Evolutionary conservation across 2,113 vertebrate species (phyloP).

Genomic region (Ploceus nigricollis): DNA sequence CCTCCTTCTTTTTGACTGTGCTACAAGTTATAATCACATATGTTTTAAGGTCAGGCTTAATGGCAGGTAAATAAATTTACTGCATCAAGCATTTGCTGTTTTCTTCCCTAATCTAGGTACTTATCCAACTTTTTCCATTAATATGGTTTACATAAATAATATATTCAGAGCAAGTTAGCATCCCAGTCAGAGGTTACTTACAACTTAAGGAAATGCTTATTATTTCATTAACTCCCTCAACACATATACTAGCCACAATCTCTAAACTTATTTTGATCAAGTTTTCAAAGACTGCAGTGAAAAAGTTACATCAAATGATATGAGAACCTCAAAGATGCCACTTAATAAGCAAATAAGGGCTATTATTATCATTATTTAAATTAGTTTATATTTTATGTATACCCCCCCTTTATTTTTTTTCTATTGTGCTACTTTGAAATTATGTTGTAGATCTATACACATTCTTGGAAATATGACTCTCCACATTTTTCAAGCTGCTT

Average conservation of each 20-base stretch:
- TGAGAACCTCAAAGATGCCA: neutral
- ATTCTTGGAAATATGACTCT: neutral
- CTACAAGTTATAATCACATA: neutral
- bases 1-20: neutral
- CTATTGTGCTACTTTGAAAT: neutral
- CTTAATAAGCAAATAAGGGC: neutral
- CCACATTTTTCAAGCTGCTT: neutral
- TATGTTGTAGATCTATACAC: neutral
- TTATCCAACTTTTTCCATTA: neutral
- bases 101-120: neutral
- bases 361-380: neutral
- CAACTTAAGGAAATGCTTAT: neutral
- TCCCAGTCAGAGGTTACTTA: neutral
- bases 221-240: neutral
- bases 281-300: neutral
- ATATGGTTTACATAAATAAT: neutral
- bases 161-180: neutral
- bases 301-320: neutral
- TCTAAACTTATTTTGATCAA: neutral
- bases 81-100: neutral
- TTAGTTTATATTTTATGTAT: neutral
- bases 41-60: neutral
- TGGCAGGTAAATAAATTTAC: neutral
- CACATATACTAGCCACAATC: neutral
- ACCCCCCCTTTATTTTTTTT: neutral